Conservation (phyloP, 1,140 invertebrate genomes). For the Ceratosolen fusciceps region DNA sequence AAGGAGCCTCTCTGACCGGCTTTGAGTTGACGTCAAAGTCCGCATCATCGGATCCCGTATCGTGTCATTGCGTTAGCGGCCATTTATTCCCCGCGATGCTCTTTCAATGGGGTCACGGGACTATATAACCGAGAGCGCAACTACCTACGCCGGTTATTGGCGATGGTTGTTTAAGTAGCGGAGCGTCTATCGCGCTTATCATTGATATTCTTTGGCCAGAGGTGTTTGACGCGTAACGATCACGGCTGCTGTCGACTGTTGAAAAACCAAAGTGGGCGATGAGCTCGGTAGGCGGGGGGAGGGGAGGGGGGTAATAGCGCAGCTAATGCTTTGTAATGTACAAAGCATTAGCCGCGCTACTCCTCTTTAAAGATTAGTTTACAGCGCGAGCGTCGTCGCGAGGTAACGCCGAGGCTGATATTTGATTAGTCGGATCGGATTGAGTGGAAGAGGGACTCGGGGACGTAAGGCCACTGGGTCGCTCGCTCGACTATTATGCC, state of each 20-base stretch:
- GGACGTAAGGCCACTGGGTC: background rate
- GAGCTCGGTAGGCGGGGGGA: background rate
- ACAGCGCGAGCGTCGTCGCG: no score
- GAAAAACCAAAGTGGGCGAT: background rate
- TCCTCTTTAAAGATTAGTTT: background rate
- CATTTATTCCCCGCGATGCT: background rate
- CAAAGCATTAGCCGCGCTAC: background rate
- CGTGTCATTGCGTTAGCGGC: background rate
- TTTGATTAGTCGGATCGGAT: conserved; percentile 1
- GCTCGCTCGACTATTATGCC: no score
- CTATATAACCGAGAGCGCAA: no score
- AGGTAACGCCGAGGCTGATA: background rate
- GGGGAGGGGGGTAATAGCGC: no score
- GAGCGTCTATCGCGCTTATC: background rate
- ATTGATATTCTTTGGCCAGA: background rate
- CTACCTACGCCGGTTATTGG: no score
- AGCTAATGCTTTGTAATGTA: no score
- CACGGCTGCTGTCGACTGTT: background rate
- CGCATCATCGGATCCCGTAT: background rate
- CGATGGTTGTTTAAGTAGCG: background rate
- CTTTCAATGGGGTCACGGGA: no score
- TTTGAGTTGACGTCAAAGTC: background rate
- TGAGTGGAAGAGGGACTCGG: background rate
- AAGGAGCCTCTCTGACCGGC: background rate
- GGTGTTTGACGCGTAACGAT: background rate